phyloP scores from a whole-genome alignment of 2,113 vertebrate genomes.

The Otis tarda region DNA sequence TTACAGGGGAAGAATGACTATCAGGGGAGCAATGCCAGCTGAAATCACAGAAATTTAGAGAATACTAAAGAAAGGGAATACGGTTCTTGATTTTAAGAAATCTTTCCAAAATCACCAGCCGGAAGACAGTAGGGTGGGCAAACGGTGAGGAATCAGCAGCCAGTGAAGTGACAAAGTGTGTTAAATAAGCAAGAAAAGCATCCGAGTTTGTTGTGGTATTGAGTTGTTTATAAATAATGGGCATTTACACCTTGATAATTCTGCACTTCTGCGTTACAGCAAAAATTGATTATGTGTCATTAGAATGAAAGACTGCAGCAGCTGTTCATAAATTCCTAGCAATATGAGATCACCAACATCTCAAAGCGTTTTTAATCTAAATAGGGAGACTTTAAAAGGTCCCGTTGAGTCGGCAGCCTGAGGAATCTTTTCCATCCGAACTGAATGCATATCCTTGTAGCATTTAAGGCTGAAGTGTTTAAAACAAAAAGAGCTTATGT shows the following conservation, averaged over 20 bases:
- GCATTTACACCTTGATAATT: not conserved
- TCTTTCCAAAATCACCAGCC: not conserved
- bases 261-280: not conserved
- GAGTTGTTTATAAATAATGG: not conserved
- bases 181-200: not conserved
- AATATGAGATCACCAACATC: not conserved
- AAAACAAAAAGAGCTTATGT: not conserved
- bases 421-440: not conserved
- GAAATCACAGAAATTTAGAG: not conserved
- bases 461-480: not conserved
- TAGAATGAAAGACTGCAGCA: not conserved
- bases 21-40: not conserved
- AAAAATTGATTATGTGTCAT: not conserved
- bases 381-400: not conserved
- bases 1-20: not conserved
- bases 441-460: not conserved
- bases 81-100: not conserved
- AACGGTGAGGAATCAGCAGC: not conserved
- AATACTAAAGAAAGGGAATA: not conserved
- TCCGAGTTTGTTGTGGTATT: not conserved
- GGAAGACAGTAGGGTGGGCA: not conserved
- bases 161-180: not conserved
- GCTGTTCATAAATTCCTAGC: not conserved
- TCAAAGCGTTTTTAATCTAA: not conserved
- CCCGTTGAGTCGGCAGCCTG: not conserved